phyloP scores from a whole-genome alignment of 37 sponge, comb jelly and placozoan species.

The Eunapius fragilis region DNA sequence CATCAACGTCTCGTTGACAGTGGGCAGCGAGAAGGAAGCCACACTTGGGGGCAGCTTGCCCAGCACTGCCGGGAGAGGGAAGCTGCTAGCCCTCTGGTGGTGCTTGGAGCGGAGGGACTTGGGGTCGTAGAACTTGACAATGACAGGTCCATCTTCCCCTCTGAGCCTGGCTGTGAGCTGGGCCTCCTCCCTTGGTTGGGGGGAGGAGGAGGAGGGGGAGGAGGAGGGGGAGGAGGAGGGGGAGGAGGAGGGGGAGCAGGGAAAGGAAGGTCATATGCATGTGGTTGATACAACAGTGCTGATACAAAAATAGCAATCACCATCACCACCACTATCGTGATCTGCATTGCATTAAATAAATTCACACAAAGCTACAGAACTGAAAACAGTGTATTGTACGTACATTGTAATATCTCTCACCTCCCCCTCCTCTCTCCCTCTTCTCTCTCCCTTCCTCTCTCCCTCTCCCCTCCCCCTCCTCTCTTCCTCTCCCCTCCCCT shows the following conservation, averaged over 20 bases:
- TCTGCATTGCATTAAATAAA: no score
- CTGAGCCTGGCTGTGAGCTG: slow-evolving; percentile 51
- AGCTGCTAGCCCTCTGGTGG: slow-evolving; percentile 53
- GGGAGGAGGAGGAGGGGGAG: neutral
- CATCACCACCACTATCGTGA: no score
- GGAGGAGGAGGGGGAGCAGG: neutral
- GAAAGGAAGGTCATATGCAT: no score
- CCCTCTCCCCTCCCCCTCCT: no score
- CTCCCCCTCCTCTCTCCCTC: no score
- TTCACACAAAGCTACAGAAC: no score
- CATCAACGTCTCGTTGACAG: slow-evolving; percentile 9
- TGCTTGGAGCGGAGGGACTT: slow-evolving; percentile 43
- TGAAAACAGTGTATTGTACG: no score
- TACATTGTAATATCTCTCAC: no score
- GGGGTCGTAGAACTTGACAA: slow-evolving; percentile 66
- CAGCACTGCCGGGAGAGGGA: slow-evolving; percentile 52
- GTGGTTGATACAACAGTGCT: neutral
- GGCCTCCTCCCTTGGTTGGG: slow-evolving; percentile 44
- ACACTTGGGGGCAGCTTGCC: slow-evolving; percentile 51
- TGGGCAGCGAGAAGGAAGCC: slow-evolving; percentile 25
- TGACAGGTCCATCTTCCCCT: slow-evolving; percentile 70
- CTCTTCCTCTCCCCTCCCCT: no score
- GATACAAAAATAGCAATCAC: neutral
- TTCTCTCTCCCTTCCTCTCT: no score
- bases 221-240: neutral